phyloP scores from a whole-genome alignment of 2,113 vertebrate species.

The Lynx canadensis region DNA sequence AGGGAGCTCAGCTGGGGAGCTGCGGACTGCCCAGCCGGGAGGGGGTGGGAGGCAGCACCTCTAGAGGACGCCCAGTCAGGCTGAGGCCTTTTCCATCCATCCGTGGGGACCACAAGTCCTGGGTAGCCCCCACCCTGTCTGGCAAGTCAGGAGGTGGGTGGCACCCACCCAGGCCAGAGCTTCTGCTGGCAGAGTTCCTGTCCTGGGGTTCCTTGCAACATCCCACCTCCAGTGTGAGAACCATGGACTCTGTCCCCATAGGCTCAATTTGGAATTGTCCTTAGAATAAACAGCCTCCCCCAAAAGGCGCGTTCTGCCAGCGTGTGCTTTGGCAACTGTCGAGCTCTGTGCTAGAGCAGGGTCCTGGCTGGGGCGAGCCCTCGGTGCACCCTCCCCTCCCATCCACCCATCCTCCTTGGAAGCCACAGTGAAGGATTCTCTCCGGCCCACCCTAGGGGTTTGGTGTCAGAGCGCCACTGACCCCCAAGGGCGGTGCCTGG shows the following conservation, averaged over 20 bases:
- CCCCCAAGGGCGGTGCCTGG: background rate
- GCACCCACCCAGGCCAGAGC: background rate
- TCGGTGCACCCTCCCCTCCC: too few relatives aligned
- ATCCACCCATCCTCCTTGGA: background rate
- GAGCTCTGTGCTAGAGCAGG: background rate
- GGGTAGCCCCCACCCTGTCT: background rate
- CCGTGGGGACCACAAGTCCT: background rate
- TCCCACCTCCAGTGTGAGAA: background rate
- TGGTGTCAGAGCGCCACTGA: background rate
- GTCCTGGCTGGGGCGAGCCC: background rate
- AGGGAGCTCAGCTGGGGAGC: background rate
- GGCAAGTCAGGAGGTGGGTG: background rate
- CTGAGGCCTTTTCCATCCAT: background rate
- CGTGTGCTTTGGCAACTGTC: background rate
- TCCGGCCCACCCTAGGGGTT: background rate
- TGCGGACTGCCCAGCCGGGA: too few relatives aligned
- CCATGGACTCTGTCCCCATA: background rate
- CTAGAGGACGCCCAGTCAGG: background rate
- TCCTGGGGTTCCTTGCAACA: too few relatives aligned
- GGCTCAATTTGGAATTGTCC: background rate
- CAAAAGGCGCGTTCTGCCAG: background rate
- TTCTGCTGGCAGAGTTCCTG: background rate
- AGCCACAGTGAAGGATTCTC: background rate
- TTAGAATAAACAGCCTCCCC: background rate
- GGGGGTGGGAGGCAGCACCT: fast-evolving